These are phyloP conservation scores for Baccha elongata DNA, from an alignment of 2,888 invertebrate genomes.

Conservation along the genomic window DNA sequence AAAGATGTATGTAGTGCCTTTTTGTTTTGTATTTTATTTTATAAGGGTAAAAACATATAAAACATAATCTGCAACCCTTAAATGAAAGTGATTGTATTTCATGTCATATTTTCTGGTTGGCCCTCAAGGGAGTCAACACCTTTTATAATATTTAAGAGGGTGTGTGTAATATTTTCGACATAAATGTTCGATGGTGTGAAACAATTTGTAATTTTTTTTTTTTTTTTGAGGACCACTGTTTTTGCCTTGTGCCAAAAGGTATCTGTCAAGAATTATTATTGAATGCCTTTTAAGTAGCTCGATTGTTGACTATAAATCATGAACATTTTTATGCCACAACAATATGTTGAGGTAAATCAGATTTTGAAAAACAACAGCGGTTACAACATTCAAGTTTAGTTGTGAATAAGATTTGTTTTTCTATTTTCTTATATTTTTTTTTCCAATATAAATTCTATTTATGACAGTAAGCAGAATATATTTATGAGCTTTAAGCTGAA, in stretches of 20 bases:
- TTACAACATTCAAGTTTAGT: background rate
- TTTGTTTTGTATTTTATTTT: constrained; percentile 30
- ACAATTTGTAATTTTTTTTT: constrained; percentile 2
- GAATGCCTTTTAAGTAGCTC: constrained; percentile 22
- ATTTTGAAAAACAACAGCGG: constrained; percentile 1
- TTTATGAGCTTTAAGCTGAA: too few species aligned
- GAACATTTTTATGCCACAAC: constrained; percentile 18
- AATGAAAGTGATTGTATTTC: constrained; percentile 24
- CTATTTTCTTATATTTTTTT: too few species aligned
- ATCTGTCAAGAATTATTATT: constrained; percentile 24
- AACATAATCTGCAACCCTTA: constrained; percentile 49
- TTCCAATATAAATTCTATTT: too few species aligned
- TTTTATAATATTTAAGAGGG: background rate
- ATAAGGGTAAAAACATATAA: constrained; percentile 30
- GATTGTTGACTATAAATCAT: constrained; percentile 22
- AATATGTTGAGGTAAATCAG: constrained; percentile 36
- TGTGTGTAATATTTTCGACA: constrained; percentile 3
- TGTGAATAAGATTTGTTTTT: too few species aligned
- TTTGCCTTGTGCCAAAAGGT: constrained; percentile 12
- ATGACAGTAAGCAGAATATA: too few species aligned
- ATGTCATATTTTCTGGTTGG: constrained; percentile 20
- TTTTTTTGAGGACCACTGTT: constrained; percentile 10
- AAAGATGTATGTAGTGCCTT: background rate
- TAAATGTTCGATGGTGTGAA: constrained; percentile 23
- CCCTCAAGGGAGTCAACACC: background rate